A percentile compares a stretch with the other conserved stretches of the same genome.
phyloP scores from a whole-genome alignment of 2,888 invertebrate genomes.

The Ectobius pallidus region DNA sequence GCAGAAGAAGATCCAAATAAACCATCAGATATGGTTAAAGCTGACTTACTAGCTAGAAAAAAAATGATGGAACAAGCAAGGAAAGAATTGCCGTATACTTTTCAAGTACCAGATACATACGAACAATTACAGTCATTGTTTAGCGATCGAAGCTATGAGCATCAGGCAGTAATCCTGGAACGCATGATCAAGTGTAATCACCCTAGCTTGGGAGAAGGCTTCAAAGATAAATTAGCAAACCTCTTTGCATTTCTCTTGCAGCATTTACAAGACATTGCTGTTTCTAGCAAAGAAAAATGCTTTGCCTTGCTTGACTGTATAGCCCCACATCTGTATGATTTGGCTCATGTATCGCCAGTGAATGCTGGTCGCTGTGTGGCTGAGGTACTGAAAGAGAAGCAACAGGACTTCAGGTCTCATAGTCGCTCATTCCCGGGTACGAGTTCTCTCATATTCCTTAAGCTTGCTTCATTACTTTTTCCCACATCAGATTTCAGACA shows the following conservation, averaged over 20 bases:
- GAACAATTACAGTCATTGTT: constrained; percentile 69
- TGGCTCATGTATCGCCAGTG: constrained; percentile 73
- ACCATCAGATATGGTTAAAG: constrained; percentile 47
- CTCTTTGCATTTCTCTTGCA: constrained; percentile 80
- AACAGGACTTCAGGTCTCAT: constrained; percentile 65
- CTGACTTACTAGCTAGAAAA: constrained; percentile 54
- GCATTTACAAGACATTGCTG: constrained; percentile 72
- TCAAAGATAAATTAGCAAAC: constrained; percentile 75
- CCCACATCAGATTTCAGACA: constrained; percentile 92
- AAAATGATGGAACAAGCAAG: constrained; percentile 61
- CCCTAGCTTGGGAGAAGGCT: constrained; percentile 77
- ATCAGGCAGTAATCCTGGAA: constrained; percentile 75
- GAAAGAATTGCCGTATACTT: constrained; percentile 61
- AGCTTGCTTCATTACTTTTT: constrained; percentile 79
- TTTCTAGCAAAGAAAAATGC: constrained; percentile 42
- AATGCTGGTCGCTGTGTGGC: constrained; percentile 69
- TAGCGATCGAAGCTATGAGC: constrained; percentile 63
- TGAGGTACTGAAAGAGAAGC: constrained; percentile 76
- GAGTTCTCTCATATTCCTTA: constrained; percentile 79
- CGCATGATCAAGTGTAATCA: constrained; percentile 88
- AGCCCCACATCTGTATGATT: constrained; percentile 62
- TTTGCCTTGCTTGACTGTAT: constrained; percentile 52
- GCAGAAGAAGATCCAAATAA: background rate
- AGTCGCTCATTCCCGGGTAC: constrained; percentile 67
- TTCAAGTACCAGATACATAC: constrained; percentile 65